These are phyloP conservation scores for Drosophila antonietae DNA, from an alignment of 2,888 invertebrate species.

Conservation along the genomic window DNA sequence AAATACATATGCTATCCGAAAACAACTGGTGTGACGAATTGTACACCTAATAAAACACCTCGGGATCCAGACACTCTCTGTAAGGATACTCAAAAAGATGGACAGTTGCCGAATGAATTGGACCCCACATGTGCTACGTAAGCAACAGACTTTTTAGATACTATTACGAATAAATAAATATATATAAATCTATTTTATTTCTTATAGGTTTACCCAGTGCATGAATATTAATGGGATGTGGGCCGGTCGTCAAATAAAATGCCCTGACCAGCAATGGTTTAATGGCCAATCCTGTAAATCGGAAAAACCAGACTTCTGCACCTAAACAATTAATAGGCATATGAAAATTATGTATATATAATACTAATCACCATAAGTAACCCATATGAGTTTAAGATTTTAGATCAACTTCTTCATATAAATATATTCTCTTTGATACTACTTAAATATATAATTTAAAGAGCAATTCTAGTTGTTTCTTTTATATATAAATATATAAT, in stretches of 20 bases:
- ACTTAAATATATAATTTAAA: neutral
- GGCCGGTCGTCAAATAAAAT: fast-evolving
- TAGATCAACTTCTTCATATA: neutral
- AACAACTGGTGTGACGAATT: neutral
- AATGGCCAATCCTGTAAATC: neutral
- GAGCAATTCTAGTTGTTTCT: neutral
- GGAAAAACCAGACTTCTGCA: slow-evolving; percentile 16
- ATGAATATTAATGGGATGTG: neutral
- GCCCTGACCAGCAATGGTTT: neutral
- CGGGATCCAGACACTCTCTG: slow-evolving; percentile 25
- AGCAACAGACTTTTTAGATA: neutral
- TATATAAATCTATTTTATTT: neutral
- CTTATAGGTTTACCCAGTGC: slow-evolving; percentile 14
- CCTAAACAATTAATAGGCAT: neutral
- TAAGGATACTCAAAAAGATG: neutral
- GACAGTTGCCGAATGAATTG: slow-evolving; percentile 6
- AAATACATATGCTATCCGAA: slow-evolving; percentile 40
- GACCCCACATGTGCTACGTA: slow-evolving; percentile 34
- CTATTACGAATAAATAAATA: neutral
- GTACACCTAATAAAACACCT: slow-evolving; percentile 3
- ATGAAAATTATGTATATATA: neutral
- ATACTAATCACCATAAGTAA: too few relatives aligned
- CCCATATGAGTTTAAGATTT: neutral
- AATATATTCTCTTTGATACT: neutral
- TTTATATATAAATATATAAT: neutral